Base-by-base conservation (phyloP, 1,140 invertebrate genomes). In the Octopus sinensis region DNA sequence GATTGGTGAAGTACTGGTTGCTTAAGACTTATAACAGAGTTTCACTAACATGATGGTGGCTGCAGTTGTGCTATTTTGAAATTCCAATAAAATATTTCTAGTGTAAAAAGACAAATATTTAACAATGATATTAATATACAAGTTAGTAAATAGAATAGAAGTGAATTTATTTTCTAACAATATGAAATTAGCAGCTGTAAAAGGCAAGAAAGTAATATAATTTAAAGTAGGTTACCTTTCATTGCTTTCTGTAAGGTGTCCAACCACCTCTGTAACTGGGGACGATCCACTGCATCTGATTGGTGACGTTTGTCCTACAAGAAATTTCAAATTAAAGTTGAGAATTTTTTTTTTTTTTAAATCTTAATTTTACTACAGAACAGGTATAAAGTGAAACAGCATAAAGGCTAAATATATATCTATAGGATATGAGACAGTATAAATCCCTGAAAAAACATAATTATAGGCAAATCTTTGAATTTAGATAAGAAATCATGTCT, bases 171-270 rank as follows among this genome's bases (percentile, higher is more conserved):
- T 12, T 9, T 62, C 17, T 62, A 17, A 62, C 56, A 62, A 62
- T 9, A 17, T 62, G 56, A 62, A 62, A 62, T 62, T 62, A 17
- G 56, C 17, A 12, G 9, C 9, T 9, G 9, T 62, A 62, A 12
- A 62, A 17, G 9, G 4, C 9, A 9, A 73, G 6, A 73, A 17
- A 73, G 13, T 73, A 12, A 12, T 10, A 17, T 13, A 73, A 13
- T 10, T 12, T 54, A n/a, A 54, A 43, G 17, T 52, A 53, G 5
- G 80, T 80, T 86, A 91, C 90, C 90, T 93, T 97, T 97, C 82
- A 98, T 97, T 54, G 95, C 96, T 88, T 97, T 95, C 89, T 98
- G 97, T 81, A 98, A 91, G 71, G 95, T 95, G 89, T 98, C 96
- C 76, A 98, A 91, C 90, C 96, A 97, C 91, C 95, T 95, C 89